Evolutionary conservation across 2,888 invertebrate genomes (phyloP).

Genomic region (Cataglyphis albicans): DNA sequence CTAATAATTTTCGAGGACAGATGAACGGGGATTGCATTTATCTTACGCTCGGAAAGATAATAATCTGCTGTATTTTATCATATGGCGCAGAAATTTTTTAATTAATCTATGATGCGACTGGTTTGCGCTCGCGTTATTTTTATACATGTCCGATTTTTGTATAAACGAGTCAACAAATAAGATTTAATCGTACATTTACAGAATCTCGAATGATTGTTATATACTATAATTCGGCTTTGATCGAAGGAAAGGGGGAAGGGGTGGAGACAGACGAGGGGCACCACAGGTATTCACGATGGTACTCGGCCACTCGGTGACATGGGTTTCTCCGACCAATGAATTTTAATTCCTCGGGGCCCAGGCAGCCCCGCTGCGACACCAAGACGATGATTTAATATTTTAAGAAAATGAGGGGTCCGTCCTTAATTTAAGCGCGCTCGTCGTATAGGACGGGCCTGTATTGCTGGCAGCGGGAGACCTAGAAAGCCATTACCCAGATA

Average conservation of each 20-base stretch:
- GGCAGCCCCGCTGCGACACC: slow-evolving; percentile 84
- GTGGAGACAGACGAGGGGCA: not conserved
- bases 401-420: slow-evolving; percentile 84
- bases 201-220: slow-evolving; percentile 16
- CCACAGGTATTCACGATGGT: slow-evolving; percentile 85
- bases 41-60: not conserved
- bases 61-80: not conserved
- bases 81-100: not conserved
- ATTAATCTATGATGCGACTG: not conserved
- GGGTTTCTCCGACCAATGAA: slow-evolving; percentile 85
- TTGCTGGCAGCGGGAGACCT: slow-evolving; percentile 82
- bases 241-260: slow-evolving; percentile 20
- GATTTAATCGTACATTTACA: not conserved
- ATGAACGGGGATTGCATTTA: slow-evolving; percentile 25
- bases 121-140: not conserved
- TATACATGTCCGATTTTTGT: not conserved
- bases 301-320: slow-evolving; percentile 85
- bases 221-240: slow-evolving; percentile 13
- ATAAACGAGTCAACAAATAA: not conserved
- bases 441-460: slow-evolving; percentile 76
- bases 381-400: slow-evolving; percentile 86
- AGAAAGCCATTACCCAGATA: slow-evolving; percentile 80
- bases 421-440: slow-evolving; percentile 81
- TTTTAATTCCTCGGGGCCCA: slow-evolving; percentile 83
- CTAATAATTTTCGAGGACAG: slow-evolving; percentile 15